Base-by-base conservation (phyloP, 2,113 vertebrate genomes). In the Dipodomys merriami region DNA sequence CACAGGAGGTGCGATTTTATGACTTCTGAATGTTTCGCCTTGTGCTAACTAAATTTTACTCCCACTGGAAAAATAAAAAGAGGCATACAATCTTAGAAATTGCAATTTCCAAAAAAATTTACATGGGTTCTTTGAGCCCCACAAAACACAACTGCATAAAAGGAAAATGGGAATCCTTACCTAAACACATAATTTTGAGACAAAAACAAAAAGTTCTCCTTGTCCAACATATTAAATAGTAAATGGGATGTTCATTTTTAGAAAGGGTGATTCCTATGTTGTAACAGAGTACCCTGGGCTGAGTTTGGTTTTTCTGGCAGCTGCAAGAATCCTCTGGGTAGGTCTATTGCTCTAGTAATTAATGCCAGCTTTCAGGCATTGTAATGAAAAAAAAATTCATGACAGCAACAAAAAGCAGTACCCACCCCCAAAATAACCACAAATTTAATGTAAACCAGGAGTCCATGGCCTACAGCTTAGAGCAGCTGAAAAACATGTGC, bases 401-500 rank as follows among this genome's bases (percentile, higher is more conserved):
- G 22, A 94, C 91, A 96, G 95, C 76, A 97, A 86, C 49, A 95
- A 97, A 87, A 96, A 93, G 80, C 1, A 10, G 83, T 93, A 82
- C 83, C 83, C 69, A n/a, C n/a, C 83, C n/a, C 33, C 23, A 82
- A 79, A 78, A 89, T 88, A 97, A 97, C 96, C 79, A 33, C 5
- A 1, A 87, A 89, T 97, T 97, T 98, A 97, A 98, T 95, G 95
- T 96, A 97, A 98, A 98, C 95, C 97, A 97, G 30, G 90, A 96
- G 95, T 86, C 93, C 20, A 0, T 9, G 77, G 97, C 96, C 96
- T 95, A 71, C 73, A 95, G 95, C 88, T 93, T 93, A 53, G 35
- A 97, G 68, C 97, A 97, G 98, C 97, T 97, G 97, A 98, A 98
- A 97, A 96, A 95, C 92, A 96, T 96, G 97, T 96, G 96, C 95